Conservation (phyloP, 1,140 invertebrate species). For the Tribolium castaneum region DNA sequence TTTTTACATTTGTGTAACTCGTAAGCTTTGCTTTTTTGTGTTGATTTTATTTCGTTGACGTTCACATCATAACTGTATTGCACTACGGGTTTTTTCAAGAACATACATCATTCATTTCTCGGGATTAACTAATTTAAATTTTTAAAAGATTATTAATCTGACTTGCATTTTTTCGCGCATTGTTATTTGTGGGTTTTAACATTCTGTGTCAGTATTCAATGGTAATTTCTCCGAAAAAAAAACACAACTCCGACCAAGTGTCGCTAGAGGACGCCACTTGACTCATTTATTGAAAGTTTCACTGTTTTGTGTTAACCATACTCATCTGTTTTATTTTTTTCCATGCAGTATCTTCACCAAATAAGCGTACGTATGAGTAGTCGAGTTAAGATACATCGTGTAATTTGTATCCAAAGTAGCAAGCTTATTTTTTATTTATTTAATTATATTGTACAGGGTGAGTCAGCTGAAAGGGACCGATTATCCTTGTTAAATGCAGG, state of each 20-base stretch:
- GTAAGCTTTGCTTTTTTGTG: neutral
- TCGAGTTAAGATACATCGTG: neutral
- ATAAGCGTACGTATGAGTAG: slow-evolving; percentile 68
- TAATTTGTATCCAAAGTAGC: neutral
- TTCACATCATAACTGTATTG: slow-evolving; percentile 6
- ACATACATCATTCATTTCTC: neutral
- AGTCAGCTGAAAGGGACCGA: neutral
- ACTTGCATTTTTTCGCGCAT: slow-evolving; percentile 8
- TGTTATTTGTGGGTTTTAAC: neutral
- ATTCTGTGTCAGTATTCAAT: slow-evolving; percentile 13
- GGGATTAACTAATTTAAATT: slow-evolving; percentile 2
- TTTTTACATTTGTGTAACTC: neutral
- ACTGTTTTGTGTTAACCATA: slow-evolving; percentile 2
- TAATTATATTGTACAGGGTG: neutral
- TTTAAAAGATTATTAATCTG: neutral
- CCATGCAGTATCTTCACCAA: slow-evolving; percentile 72
- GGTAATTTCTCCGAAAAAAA: slow-evolving; percentile 1
- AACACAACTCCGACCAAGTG: neutral
- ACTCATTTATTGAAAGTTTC: neutral
- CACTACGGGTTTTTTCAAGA: neutral
- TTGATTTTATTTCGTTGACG: neutral
- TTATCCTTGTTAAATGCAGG: neutral
- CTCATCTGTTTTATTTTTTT: slow-evolving; percentile 34
- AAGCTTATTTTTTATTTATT: neutral
- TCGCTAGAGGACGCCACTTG: neutral